Percentiles rank a stretch among this genome's conserved stretches.
phyloP scores from a whole-genome alignment of 2,888 invertebrate genomes.

The Willowsia nigromaculata region DNA sequence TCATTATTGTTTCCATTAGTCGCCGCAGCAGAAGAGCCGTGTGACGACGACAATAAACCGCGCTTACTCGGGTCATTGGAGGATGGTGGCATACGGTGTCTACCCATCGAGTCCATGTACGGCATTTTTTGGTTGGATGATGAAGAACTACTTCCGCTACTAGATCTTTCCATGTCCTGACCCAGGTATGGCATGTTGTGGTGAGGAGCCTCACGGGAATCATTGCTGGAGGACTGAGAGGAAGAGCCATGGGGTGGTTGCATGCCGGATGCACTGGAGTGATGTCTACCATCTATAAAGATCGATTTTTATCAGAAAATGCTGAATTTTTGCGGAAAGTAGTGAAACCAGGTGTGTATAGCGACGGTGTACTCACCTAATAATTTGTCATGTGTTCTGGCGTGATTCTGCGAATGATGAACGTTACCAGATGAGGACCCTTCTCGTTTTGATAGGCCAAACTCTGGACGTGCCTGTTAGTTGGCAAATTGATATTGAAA shows the following conservation, averaged over 20 bases:
- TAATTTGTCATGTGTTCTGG: slow-evolving; percentile 60
- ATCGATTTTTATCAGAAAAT: too few relatives aligned
- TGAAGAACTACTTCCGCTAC: slow-evolving; percentile 45
- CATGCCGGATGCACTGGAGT: slow-evolving; percentile 45
- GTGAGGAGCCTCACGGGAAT: slow-evolving; percentile 41
- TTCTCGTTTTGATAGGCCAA: slow-evolving; percentile 50
- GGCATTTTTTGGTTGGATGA: slow-evolving; percentile 50
- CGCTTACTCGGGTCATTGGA: slow-evolving; percentile 39
- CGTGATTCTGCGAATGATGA: slow-evolving; percentile 63
- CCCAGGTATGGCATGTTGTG: slow-evolving; percentile 57
- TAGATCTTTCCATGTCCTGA: slow-evolving; percentile 55
- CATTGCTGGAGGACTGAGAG: slow-evolving; percentile 31
- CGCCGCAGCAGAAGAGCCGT: slow-evolving; percentile 50
- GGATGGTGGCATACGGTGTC: slow-evolving; percentile 54
- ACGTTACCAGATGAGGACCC: slow-evolving; percentile 17
- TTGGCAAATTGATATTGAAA: neutral
- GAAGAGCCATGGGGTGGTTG: slow-evolving; percentile 45
- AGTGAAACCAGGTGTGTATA: too few relatives aligned
- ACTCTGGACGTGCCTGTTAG: slow-evolving; percentile 57
- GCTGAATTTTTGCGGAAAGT: too few relatives aligned
- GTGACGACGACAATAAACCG: neutral
- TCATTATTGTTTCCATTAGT: slow-evolving; percentile 68
- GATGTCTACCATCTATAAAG: slow-evolving; percentile 63
- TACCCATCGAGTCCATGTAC: slow-evolving; percentile 50
- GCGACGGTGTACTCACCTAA: neutral